phyloP scores from a whole-genome alignment of 2,888 invertebrate genomes.

The Chaitophorus viminalis region DNA sequence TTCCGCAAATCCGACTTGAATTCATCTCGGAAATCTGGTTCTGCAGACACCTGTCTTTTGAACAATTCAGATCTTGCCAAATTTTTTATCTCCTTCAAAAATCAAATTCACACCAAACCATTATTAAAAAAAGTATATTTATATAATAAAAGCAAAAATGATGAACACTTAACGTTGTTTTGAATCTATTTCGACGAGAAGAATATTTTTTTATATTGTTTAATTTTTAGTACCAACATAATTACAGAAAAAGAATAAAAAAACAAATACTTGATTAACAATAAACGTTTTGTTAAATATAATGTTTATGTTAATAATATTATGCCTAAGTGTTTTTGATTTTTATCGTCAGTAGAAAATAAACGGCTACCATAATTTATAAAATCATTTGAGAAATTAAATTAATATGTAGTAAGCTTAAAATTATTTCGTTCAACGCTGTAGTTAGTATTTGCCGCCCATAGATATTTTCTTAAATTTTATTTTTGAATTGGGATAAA shows the following conservation, averaged over 20 bases:
- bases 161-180: not conserved
- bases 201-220: not conserved
- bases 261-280: not conserved
- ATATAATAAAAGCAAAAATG: not conserved
- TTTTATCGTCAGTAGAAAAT: no score
- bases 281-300: no score
- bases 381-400: no score
- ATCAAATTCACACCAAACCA: slow-evolving; percentile 44
- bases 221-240: not conserved
- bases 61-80: slow-evolving; percentile 47
- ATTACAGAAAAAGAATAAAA: not conserved
- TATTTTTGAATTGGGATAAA: no score
- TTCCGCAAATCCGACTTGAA: slow-evolving; percentile 57
- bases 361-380: no score
- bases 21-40: slow-evolving; percentile 59
- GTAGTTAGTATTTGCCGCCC: no score
- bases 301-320: no score
- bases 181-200: not conserved
- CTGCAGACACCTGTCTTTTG: slow-evolving; percentile 62
- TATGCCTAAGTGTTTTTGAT: no score
- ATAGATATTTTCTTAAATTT: no score
- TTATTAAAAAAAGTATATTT: not conserved
- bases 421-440: no score
- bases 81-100: slow-evolving; percentile 50
- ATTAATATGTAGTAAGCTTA: no score